Evolutionary conservation across 2,888 invertebrate species (phyloP), one percentile per base, ranked within the genome.

Genomic region (Coremacera marginata): DNA sequence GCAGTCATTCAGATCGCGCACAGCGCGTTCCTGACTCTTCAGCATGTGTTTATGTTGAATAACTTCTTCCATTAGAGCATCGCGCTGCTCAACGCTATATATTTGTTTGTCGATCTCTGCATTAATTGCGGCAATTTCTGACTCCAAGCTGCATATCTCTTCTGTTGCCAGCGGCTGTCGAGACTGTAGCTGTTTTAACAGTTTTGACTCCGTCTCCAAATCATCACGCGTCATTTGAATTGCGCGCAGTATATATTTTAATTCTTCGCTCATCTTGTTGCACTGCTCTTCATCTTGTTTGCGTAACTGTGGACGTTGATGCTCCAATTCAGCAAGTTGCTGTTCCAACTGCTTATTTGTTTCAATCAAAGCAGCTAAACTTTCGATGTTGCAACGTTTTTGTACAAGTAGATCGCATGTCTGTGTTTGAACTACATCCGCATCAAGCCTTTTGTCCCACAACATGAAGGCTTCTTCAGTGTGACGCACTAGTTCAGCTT

Each of bases 381-480:
- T 81, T 0, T 79, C 65, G 5, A 87, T 14, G 5, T 83, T 82
- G 19, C 83, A 81, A 2, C 80, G 82, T 73, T 81, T 83, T 49
- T 76, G 81, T 2, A 88, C 82, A 0, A 88, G 77, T 25, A 77
- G 75, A 74, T 88, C 84, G 11, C 85, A 78, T 0, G 84, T 83
- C 3, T 80, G 75, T 3, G 80, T 73, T 76, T 87, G 83, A 4
- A 87, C 55, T 8, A 78, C 79, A 62, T 89, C 88, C 0, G 86
- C 84, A 52, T 82, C 80, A 5, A 82, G 81, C 5, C 85, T 82
- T 11, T 85, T 86, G 65, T 88, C 86, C 88, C 88, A 88, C 31
- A 87, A 67, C 5, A 75, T 75, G 72, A 88, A 88, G 2, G 86
- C 86, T 3, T 85, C 84, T n/a, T 84, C 84, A 0, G 84, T 82